Percentiles rank a stretch among this genome's conserved stretches.
These are phyloP conservation scores for Entelurus aequoreus DNA, from an alignment of 2,113 vertebrate genomes.

Conservation along the genomic window DNA sequence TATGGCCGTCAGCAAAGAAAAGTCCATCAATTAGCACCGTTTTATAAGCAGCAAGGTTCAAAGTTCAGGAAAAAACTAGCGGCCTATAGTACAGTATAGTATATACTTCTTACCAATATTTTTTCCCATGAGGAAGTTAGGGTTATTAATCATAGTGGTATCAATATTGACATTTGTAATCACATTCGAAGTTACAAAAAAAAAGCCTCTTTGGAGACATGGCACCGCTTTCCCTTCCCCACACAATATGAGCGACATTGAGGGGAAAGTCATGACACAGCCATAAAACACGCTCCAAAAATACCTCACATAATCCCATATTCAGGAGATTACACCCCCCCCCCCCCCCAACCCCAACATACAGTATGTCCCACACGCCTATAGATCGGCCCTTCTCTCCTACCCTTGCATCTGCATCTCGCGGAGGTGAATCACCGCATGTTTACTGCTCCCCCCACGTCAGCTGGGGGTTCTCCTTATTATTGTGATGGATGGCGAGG, in stretches of 20 bases:
- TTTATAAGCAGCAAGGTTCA: too few relatives aligned
- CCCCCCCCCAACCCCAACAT: background rate
- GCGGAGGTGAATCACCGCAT: slow-evolving; percentile 32
- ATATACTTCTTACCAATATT: too few relatives aligned
- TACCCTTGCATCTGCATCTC: slow-evolving; percentile 27
- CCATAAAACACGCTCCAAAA: slow-evolving; percentile 22
- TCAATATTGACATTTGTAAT: too few relatives aligned
- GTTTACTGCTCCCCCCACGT: slow-evolving; percentile 35
- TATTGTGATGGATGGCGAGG: slow-evolving; percentile 60
- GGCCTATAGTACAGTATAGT: too few relatives aligned
- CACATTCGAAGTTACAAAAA: too few relatives aligned
- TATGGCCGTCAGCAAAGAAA: too few relatives aligned
- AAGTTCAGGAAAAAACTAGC: too few relatives aligned
- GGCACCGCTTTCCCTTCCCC: slow-evolving; percentile 9
- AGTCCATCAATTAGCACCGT: too few relatives aligned
- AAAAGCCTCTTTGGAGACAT: slow-evolving; percentile 17
- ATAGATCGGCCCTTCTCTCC: slow-evolving; percentile 2
- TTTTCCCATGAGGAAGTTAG: too few relatives aligned
- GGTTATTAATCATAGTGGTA: too few relatives aligned
- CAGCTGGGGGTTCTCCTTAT: slow-evolving; percentile 44
- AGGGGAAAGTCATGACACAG: slow-evolving; percentile 11
- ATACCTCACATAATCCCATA: slow-evolving; percentile 14
- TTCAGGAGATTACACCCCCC: background rate
- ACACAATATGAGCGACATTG: slow-evolving; percentile 7
- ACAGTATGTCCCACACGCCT: background rate